Conservation (phyloP, 2,797 vertebrate genomes). For the Pseudotriccus pelzelni region DNA sequence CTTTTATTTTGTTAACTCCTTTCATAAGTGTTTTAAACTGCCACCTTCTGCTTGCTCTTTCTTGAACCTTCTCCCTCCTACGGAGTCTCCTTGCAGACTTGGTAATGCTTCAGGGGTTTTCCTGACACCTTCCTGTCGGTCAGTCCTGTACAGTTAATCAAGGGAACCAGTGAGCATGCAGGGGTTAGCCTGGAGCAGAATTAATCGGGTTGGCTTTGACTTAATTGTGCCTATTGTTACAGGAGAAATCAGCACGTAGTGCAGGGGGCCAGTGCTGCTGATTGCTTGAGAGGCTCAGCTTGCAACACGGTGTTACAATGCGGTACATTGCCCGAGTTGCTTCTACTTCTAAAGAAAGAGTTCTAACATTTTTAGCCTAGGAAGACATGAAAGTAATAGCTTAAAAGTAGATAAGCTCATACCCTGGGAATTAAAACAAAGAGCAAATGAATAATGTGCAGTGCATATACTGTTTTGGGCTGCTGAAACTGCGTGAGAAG, state of each 20-base stretch:
- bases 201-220: slow-evolving; percentile 49
- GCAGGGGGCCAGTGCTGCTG: slow-evolving; percentile 11
- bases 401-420: not conserved
- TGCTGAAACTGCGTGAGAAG: not conserved
- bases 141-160: slow-evolving; percentile 56
- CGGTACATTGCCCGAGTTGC: not conserved
- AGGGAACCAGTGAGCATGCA: slow-evolving; percentile 15
- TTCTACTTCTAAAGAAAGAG: not conserved
- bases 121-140: slow-evolving; percentile 25
- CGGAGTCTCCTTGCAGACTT: slow-evolving; percentile 8
- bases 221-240: slow-evolving; percentile 62
- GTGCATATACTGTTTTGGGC: not conserved
- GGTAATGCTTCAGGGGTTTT: slow-evolving; percentile 47
- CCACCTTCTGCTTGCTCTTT: slow-evolving; percentile 49
- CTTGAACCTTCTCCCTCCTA: slow-evolving; percentile 37
- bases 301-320: not conserved
- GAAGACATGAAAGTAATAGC: not conserved
- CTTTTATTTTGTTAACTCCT: slow-evolving; percentile 63
- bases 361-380: not conserved
- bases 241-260: slow-evolving; percentile 20
- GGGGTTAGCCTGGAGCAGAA: slow-evolving; percentile 17
- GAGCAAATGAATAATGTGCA: not conserved
- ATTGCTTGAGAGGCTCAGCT: slow-evolving; percentile 45
- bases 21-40: slow-evolving; percentile 64
- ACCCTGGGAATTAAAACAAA: not conserved